Base-by-base conservation (phyloP, 2,888 invertebrate species). In the Drosophila basisetae region DNA sequence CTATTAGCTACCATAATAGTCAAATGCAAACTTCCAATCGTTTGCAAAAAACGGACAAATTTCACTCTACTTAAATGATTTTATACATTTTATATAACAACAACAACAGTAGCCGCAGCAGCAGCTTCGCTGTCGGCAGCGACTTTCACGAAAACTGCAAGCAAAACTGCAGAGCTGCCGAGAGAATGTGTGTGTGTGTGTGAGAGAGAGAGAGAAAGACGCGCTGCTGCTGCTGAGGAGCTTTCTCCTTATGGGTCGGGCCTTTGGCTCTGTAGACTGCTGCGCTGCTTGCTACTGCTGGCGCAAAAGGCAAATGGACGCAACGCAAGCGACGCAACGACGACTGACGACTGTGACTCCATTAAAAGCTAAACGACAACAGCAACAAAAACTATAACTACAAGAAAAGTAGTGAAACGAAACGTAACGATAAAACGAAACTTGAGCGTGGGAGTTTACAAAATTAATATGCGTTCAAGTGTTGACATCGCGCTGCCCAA, bases 91-190 rank as follows among this genome's bases (percentile, higher is more conserved):
- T 87, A 90, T 87, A 90, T 88, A 87, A 90, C 80, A 71, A 75
- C 56, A 59, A 3, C 62, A 58, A 53, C 69, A 73, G 54, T 72
- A 73, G 64, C 71, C 43, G 49, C 41, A 28, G 25, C 41, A 31
- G 59, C 71, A 52, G 66, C 71, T 30, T 25, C 61, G 66, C 54
- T 52, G 58, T 50, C 59, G 55, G 33, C 64, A 54, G 63, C 73
- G 87, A 87, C 87, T 87, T 87, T 87, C 87, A 87, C 87, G 87
- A 90, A 85, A 90, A 90, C 82, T 90, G 89, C 90, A 90, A 70
- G 83, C 86, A 76, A 80, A 90, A 85, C 77, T 90, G 86, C 86
- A 90, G 68, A 78, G 64, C 53, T 16, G 25, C 25, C 22, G 53
- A 35, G 54, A 49, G 54, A 10, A 16, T 16, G 25, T 25, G 25